phyloP scores from a whole-genome alignment of 2,888 invertebrate species.

The Drosophila seclusa region DNA sequence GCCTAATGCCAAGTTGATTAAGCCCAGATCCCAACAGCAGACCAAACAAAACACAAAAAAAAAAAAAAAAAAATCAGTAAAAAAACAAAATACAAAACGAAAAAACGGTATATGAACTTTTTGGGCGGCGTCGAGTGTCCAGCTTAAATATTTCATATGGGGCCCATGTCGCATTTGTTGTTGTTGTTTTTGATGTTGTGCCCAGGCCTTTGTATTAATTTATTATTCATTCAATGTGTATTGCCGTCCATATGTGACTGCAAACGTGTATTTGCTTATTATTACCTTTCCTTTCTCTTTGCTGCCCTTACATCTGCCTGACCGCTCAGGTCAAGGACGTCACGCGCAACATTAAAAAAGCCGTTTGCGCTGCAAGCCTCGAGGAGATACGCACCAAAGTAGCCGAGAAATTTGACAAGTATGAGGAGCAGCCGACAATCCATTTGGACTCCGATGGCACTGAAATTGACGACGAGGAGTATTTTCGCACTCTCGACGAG shows the following conservation, averaged over 20 bases:
- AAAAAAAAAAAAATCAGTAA: neutral
- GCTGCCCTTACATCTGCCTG: neutral
- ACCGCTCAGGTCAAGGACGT: constrained; percentile 87
- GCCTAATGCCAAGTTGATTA: constrained; percentile 57
- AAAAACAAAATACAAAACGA: neutral
- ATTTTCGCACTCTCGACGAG: constrained; percentile 95
- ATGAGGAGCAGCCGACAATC: constrained; percentile 89
- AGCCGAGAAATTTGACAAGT: constrained; percentile 89
- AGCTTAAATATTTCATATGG: constrained; percentile 63
- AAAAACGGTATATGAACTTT: constrained; percentile 30
- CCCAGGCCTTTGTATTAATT: constrained; percentile 53
- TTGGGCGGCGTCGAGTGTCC: constrained; percentile 51
- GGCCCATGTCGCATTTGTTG: constrained; percentile 40
- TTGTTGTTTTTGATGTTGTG: constrained; percentile 17
- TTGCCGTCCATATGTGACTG: constrained; percentile 47
- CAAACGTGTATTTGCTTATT: constrained; percentile 58
- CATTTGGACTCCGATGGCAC: constrained; percentile 97
- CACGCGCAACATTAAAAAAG: constrained; percentile 92
- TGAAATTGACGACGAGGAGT: constrained; percentile 97
- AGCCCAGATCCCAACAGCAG: constrained; percentile 17
- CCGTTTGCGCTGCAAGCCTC: constrained; percentile 91
- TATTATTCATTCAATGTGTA: constrained; percentile 72
- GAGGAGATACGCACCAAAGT: constrained; percentile 92
- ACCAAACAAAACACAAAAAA: constrained; percentile 14
- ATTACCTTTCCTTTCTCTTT: constrained; percentile 25